Evolutionary conservation across 1,140 invertebrate species (phyloP).

Genomic region (Pachyrhynchus sulphureomaculatus): DNA sequence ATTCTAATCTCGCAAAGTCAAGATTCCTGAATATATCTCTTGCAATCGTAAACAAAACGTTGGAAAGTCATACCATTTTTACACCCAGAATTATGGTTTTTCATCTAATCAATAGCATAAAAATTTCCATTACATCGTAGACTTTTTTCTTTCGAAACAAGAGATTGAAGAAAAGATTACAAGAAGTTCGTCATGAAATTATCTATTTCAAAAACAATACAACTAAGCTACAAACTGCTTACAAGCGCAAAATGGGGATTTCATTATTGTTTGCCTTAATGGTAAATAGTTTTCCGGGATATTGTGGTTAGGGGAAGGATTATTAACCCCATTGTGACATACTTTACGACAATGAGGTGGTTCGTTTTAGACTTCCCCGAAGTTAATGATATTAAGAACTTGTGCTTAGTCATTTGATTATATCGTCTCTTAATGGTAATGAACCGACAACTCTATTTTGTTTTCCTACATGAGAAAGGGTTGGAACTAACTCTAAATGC

Average conservation of each 20-base stretch:
- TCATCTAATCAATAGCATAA: no score
- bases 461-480: not conserved
- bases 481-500: no score
- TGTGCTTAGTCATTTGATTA: slow-evolving; percentile 26
- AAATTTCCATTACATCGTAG: no score
- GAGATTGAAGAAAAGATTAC: no score
- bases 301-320: slow-evolving; percentile 25
- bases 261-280: slow-evolving; percentile 16
- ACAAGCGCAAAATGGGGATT: slow-evolving; percentile 6
- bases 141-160: no score
- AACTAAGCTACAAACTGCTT: slow-evolving; percentile 12
- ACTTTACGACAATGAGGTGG: slow-evolving; percentile 16
- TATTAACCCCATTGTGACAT: slow-evolving; percentile 26
- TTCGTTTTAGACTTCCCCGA: slow-evolving; percentile 13
- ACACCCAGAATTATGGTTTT: no score
- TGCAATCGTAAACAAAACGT: no score
- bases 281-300: slow-evolving; percentile 26
- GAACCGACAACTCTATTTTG: slow-evolving; percentile 9
- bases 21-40: no score
- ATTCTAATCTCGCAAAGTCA: no score
- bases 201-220: not conserved
- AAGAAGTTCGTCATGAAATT: no score
- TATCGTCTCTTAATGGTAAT: slow-evolving; percentile 21
- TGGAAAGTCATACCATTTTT: no score
- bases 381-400: slow-evolving; percentile 20